These are phyloP conservation scores for Sympetrum striolatum DNA, from an alignment of 2,888 invertebrate species.

Conservation along the genomic window DNA sequence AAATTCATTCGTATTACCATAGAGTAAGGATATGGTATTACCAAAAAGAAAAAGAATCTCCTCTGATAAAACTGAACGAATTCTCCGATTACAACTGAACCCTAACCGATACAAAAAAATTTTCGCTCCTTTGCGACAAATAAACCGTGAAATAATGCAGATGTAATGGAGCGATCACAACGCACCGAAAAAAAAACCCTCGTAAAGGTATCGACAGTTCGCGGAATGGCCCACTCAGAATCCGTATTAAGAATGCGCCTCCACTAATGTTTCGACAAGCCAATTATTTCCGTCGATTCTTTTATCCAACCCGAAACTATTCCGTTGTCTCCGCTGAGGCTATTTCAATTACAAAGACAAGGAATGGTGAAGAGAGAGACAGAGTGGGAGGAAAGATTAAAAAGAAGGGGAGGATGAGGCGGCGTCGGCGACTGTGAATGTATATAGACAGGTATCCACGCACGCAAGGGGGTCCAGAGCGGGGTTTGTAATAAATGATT, in stretches of 20 bases:
- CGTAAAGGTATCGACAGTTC: neutral
- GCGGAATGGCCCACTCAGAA: neutral
- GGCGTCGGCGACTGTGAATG: neutral
- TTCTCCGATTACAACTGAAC: too few relatives aligned
- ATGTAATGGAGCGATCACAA: too few relatives aligned
- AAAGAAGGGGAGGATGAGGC: neutral
- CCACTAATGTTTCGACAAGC: slow-evolving; percentile 7
- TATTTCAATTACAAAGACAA: neutral
- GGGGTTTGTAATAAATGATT: slow-evolving; percentile 25
- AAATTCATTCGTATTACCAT: too few relatives aligned
- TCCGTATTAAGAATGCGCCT: neutral
- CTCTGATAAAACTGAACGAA: too few relatives aligned
- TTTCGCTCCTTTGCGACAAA: too few relatives aligned
- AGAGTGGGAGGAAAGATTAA: neutral
- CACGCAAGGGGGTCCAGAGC: neutral
- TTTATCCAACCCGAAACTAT: neutral
- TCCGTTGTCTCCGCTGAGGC: neutral
- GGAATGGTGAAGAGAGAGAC: neutral
- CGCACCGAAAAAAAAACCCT: too few relatives aligned
- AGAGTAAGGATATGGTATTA: too few relatives aligned
- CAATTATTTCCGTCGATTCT: slow-evolving; percentile 15
- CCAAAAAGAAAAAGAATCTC: too few relatives aligned
- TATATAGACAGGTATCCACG: slow-evolving; percentile 14
- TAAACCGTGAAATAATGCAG: too few relatives aligned
- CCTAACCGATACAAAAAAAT: too few relatives aligned